Conservation (phyloP, 2,888 invertebrate genomes). For the Leptopilina syphax region DNA sequence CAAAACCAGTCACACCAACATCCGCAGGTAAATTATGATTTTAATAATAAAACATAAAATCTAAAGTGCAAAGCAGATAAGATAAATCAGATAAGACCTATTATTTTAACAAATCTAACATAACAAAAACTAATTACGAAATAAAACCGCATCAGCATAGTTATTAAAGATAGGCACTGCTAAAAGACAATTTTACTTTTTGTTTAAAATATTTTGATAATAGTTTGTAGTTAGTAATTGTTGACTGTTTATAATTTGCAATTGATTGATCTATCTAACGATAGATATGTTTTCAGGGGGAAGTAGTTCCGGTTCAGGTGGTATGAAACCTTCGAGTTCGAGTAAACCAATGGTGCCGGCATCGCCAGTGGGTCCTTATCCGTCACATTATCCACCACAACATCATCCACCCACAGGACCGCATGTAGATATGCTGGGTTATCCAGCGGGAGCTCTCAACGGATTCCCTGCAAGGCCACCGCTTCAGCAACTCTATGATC, state of each 20-base stretch:
- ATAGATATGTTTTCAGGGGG: constrained; percentile 75
- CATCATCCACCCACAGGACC: constrained; percentile 75
- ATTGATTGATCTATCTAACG: constrained; percentile 40
- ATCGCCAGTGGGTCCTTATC: constrained; percentile 74
- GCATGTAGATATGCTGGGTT: constrained; percentile 75
- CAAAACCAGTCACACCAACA: constrained; percentile 93
- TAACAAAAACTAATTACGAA: too few relatives aligned
- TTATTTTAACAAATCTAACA: too few relatives aligned
- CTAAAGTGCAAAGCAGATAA: too few relatives aligned
- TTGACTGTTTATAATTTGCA: constrained; percentile 5
- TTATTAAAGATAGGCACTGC: too few relatives aligned
- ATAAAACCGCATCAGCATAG: too few relatives aligned
- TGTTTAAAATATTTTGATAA: too few relatives aligned
- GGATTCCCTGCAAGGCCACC: constrained; percentile 82
- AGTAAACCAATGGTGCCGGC: constrained; percentile 77
- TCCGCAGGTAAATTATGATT: constrained; percentile 77
- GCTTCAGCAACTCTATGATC: constrained; percentile 83
- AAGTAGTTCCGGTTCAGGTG: constrained; percentile 77
- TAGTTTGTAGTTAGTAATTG: background rate
- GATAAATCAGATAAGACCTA: too few relatives aligned
- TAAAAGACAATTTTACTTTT: too few relatives aligned
- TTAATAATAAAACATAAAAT: background rate
- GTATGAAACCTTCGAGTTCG: constrained; percentile 78
- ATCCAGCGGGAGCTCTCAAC: constrained; percentile 82
- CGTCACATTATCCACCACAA: constrained; percentile 75